Base-by-base conservation (phyloP, 1,140 invertebrate genomes). In the Bombus turneri region DNA sequence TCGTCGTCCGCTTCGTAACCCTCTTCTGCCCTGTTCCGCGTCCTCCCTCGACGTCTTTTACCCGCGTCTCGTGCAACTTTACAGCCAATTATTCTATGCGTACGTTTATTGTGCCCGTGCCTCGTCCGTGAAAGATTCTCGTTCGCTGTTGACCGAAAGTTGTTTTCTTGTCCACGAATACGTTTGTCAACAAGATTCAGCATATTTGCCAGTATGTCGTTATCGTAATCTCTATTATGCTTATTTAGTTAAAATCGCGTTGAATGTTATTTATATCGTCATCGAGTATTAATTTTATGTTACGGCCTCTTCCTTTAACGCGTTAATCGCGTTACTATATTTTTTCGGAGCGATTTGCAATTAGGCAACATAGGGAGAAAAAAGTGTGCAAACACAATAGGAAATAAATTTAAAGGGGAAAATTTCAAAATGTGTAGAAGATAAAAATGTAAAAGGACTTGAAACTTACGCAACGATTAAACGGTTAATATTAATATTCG, bases 71-170 rank as follows among this genome's bases (percentile, higher is more conserved):
- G 68, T 87, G 85, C 88, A 90, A 92, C 90, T 94, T 94, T 94
- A 95, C 93, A 92, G 93, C 94, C 94, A 94, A 94, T 95, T 95
- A 94, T 94, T 94, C 94, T 93, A 93, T 92, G 93, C 91, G 88
- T 88, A 86, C 88, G 92, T 94, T 94, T 93, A 89, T 91, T 81
- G 87, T 86, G 87, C 73, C 79, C 81, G 87, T 86, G 89, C 76
- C 79, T 90, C 79, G 86, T 89, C 85, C 91, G 73, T 81, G 83
- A 57, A 81, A 77, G 92, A 77, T 83, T 90, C 74, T 80, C 68
- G 39, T 28, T 31, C 37, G 41, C 22, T 10, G 28, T 37, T 18
- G 43, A 68, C 28, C 31, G 68, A 47, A 64, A 25, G 41, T 80
- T 41, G 34, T 34, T 69, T 9, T 18, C n/a, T 53, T 22, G 3